Conservation (phyloP, 2,113 vertebrate species). For the Murina feae region DNA sequence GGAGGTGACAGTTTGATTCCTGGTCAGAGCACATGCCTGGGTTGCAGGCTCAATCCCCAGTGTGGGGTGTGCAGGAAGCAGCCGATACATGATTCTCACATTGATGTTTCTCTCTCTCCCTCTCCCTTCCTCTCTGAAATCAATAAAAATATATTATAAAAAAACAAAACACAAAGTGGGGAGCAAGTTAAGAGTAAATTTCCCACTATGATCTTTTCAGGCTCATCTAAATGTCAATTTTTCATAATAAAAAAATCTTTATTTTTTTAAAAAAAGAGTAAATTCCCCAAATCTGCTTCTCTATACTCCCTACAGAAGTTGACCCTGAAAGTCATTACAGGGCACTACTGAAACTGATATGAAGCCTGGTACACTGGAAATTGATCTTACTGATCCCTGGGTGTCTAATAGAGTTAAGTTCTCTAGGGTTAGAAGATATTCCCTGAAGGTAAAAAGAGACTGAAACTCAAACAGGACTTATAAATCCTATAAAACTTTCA, state of each 20-base stretch:
- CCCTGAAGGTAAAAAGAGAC: background rate
- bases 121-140: too few species aligned
- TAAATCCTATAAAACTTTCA: conserved; percentile 2
- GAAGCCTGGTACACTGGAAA: background rate
- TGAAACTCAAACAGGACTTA: background rate
- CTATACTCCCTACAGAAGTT: background rate
- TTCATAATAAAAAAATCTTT: too few species aligned
- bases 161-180: background rate
- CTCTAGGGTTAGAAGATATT: background rate
- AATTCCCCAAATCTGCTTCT: background rate
- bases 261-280: background rate
- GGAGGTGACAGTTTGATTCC: too few species aligned
- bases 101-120: too few species aligned
- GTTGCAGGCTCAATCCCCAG: too few species aligned
- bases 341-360: background rate
- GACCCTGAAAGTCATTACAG: background rate
- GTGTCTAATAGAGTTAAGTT: background rate
- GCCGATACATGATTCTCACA: too few species aligned
- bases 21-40: too few species aligned
- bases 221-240: too few species aligned
- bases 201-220: background rate
- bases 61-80: too few species aligned
- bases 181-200: background rate
- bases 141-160: too few species aligned
- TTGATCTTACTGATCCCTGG: background rate